phyloP scores from a whole-genome alignment of 2,113 vertebrate species.

The Ranitomeya variabilis region DNA sequence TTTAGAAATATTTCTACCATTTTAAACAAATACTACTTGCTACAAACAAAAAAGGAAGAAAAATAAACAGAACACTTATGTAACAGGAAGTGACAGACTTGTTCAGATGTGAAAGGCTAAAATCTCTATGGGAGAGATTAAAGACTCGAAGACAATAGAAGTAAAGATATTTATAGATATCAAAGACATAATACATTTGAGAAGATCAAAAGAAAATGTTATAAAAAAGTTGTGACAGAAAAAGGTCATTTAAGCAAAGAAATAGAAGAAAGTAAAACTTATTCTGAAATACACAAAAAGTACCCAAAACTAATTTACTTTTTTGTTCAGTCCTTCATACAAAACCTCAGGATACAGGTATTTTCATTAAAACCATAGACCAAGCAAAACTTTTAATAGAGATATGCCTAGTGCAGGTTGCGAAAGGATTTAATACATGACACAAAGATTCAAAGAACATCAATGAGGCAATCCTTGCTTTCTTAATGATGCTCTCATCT shows the following conservation, averaged over 20 bases:
- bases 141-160: not conserved
- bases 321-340: no score
- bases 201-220: not conserved
- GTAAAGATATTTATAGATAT: not conserved
- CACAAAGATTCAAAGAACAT: not conserved
- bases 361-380: no score
- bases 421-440: not conserved
- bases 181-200: not conserved
- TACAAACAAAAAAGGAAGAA: not conserved
- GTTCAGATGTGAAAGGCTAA: not conserved
- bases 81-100: not conserved
- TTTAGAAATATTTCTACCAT: no score
- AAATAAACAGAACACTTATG: not conserved
- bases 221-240: not conserved
- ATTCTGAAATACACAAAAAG: not conserved
- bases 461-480: not conserved
- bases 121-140: not conserved
- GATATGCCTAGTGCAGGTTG: not conserved
- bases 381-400: not conserved
- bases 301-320: not conserved
- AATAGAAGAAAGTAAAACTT: not conserved
- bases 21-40: no score
- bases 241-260: not conserved
- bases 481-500: no score
- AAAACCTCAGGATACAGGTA: no score